phyloP scores from a whole-genome alignment of 2,888 invertebrate genomes.

The Drosophila suboccidentalis region DNA sequence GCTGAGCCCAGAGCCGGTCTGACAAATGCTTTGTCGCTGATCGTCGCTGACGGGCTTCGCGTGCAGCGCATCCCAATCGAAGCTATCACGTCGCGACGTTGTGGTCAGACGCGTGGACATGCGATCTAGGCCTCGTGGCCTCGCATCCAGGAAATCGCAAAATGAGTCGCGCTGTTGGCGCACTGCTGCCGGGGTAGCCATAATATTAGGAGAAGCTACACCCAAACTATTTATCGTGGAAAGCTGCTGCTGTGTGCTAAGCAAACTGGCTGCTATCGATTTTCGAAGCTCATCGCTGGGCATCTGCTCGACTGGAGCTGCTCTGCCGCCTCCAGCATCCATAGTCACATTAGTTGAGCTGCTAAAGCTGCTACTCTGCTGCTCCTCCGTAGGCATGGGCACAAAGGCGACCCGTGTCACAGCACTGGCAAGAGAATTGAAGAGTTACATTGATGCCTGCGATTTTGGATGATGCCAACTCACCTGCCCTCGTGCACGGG shows the following conservation, averaged over 20 bases:
- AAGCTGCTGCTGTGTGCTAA: constrained; percentile 26
- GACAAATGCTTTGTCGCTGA: constrained; percentile 45
- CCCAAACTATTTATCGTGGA: too few species aligned
- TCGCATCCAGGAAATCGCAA: constrained; percentile 83
- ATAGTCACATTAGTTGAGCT: constrained; percentile 53
- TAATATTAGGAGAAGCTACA: not conserved
- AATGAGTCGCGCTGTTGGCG: constrained; percentile 82
- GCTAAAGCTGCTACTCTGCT: constrained; percentile 62
- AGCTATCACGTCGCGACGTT: constrained; percentile 76
- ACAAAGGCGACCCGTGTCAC: constrained; percentile 83
- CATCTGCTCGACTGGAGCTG: constrained; percentile 37
- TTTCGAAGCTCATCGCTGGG: constrained; percentile 66
- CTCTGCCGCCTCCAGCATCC: constrained; percentile 21
- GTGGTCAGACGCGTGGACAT: constrained; percentile 69
- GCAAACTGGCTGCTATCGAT: constrained; percentile 59
- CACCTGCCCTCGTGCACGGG: constrained; percentile 76
- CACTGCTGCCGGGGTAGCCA: constrained; percentile 31
- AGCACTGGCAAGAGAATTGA: constrained; percentile 31
- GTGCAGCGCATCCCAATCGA: constrained; percentile 82
- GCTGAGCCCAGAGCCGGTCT: constrained; percentile 35
- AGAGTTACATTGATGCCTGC: too few species aligned
- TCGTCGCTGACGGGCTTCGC: constrained; percentile 66
- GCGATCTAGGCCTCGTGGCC: constrained; percentile 63
- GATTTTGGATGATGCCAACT: not conserved
- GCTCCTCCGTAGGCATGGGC: constrained; percentile 68